phyloP scores from a whole-genome alignment of 2,888 invertebrate genomes.

The Stratiomys singularior region DNA sequence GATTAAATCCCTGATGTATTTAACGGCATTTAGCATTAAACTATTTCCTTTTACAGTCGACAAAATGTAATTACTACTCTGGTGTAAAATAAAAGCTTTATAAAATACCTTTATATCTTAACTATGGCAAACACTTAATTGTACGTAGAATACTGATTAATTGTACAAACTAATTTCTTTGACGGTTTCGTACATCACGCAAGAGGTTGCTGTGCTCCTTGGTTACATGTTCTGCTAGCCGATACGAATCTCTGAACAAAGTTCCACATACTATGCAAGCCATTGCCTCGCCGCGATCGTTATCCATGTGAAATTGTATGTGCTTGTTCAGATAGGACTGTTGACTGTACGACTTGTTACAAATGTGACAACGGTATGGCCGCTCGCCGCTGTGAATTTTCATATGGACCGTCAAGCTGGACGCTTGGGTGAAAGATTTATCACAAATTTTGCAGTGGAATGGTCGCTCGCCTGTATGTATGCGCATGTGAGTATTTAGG shows the following conservation, averaged over 20 bases:
- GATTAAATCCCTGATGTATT: conserved; percentile 37
- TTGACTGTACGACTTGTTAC: conserved; percentile 63
- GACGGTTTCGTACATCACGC: conserved; percentile 54
- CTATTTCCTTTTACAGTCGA: background rate
- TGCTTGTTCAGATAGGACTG: conserved; percentile 63
- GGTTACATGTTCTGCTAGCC: conserved; percentile 62
- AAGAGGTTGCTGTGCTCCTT: conserved; percentile 61
- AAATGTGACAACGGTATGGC: conserved; percentile 61
- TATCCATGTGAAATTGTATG: conserved; percentile 59
- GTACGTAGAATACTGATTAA: background rate
- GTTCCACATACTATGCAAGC: conserved; percentile 63
- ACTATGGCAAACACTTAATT: background rate
- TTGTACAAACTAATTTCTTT: conserved; percentile 27
- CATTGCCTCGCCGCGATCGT: conserved; percentile 45
- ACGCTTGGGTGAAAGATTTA: conserved; percentile 65
- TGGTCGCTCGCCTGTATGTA: conserved; percentile 64
- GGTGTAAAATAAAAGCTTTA: background rate
- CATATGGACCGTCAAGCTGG: conserved; percentile 64
- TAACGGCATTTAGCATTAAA: conserved; percentile 2
- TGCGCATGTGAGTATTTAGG: conserved; percentile 65
- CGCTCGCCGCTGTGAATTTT: conserved; percentile 64
- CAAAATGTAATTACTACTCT: background rate
- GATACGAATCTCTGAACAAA: conserved; percentile 61
- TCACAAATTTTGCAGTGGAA: conserved; percentile 64
- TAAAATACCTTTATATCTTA: conserved; percentile 1